phyloP scores from a whole-genome alignment of 2,888 invertebrate genomes.

The Rhyacophila evoluta region DNA sequence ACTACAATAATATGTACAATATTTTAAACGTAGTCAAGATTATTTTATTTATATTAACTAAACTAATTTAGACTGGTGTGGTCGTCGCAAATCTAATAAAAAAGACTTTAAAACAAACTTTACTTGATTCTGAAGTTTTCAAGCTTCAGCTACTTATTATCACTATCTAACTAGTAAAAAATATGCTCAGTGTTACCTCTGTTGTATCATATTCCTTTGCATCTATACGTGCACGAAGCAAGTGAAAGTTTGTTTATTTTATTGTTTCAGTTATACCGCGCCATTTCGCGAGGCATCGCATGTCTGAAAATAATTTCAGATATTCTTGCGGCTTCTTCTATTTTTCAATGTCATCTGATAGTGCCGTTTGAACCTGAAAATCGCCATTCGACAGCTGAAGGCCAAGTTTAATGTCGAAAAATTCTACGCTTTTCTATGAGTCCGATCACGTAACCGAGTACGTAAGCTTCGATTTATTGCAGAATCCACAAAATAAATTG shows the following conservation, averaged over 20 bases:
- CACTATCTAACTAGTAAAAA: too few species aligned
- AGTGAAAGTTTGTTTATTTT: neutral
- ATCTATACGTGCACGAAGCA: neutral
- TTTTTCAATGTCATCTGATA: neutral
- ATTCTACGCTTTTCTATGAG: neutral
- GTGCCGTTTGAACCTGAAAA: conserved; percentile 3
- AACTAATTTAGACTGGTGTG: too few species aligned
- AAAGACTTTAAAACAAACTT: too few species aligned
- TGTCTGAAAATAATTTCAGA: neutral
- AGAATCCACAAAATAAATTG: neutral
- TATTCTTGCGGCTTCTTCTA: neutral
- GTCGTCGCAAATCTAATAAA: too few species aligned
- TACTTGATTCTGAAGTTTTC: too few species aligned
- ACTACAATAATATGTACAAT: too few species aligned
- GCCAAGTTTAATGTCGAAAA: neutral
- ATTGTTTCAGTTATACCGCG: neutral
- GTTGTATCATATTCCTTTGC: too few species aligned
- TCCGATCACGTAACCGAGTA: neutral
- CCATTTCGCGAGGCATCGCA: neutral
- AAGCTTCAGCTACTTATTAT: too few species aligned
- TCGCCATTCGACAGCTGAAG: neutral
- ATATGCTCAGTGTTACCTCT: too few species aligned
- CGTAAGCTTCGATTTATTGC: neutral
- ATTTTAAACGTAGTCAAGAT: too few species aligned
- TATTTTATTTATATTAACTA: too few species aligned